Evolutionary conservation across 2,888 invertebrate species (phyloP).

Genomic region (Linyphia triangularis): DNA sequence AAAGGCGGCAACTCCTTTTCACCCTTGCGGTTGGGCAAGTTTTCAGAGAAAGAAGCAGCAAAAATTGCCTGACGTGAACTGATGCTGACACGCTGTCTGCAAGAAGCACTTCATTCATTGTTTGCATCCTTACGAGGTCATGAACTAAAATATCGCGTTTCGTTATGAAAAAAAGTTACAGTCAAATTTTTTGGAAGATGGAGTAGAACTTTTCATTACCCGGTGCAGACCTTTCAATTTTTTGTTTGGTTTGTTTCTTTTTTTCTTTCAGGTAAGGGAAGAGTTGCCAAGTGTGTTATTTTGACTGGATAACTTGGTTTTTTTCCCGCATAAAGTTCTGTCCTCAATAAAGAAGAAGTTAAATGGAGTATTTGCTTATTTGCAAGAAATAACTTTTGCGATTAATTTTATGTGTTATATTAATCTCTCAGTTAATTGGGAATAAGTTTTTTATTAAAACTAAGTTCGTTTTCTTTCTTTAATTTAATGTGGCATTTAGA

Average conservation of each 20-base stretch:
- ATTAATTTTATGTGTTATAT: too few relatives aligned
- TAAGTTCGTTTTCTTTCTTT: too few relatives aligned
- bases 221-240: not conserved
- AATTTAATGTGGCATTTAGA: too few relatives aligned
- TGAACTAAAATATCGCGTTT: slow-evolving; percentile 47
- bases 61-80: slow-evolving; percentile 49
- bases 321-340: too few relatives aligned
- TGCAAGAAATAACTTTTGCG: too few relatives aligned
- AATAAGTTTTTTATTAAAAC: too few relatives aligned
- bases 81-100: slow-evolving; percentile 70
- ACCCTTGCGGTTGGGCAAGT: slow-evolving; percentile 6
- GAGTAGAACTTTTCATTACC: not conserved
- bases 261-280: not conserved
- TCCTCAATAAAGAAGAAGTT: too few relatives aligned
- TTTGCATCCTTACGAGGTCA: slow-evolving; percentile 44
- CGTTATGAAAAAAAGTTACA: not conserved
- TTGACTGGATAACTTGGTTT: not conserved
- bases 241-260: not conserved
- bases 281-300: not conserved
- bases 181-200: slow-evolving; percentile 7
- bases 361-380: too few relatives aligned
- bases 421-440: too few relatives aligned
- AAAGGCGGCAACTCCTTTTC: not conserved
- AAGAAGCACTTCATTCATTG: slow-evolving; percentile 40
- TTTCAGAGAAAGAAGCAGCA: slow-evolving; percentile 12